Conservation (phyloP, 1,140 invertebrate species). For the Aradophagus sp. region DNA sequence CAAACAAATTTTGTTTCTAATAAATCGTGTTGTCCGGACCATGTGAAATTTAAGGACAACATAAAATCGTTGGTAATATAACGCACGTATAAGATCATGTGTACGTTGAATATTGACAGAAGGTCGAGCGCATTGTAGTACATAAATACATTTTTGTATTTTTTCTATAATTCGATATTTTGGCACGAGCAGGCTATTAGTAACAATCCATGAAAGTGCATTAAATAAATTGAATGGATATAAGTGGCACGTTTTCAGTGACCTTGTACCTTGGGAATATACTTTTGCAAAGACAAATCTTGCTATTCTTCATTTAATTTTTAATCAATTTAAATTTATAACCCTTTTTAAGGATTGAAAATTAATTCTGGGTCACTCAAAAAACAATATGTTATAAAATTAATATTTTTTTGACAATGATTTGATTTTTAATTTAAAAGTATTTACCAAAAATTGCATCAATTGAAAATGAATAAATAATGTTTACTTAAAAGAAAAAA, state of each 20-base stretch:
- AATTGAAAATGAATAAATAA: too few species aligned
- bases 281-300: too few species aligned
- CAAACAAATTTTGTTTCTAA: conserved; percentile 71
- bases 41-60: conserved; percentile 52
- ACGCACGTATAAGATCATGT: conserved; percentile 35
- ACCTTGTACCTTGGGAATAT: too few species aligned
- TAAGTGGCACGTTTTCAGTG: conserved; percentile 25
- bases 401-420: too few species aligned
- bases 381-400: too few species aligned
- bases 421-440: too few species aligned
- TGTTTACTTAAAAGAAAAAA: too few species aligned
- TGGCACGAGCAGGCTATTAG: conserved; percentile 10
- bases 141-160: conserved; percentile 8
- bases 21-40: conserved; percentile 52
- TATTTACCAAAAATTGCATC: too few species aligned
- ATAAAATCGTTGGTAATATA: conserved; percentile 57
- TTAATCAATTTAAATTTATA: too few species aligned
- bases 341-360: too few species aligned
- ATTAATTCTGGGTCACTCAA: too few species aligned
- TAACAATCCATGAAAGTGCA: conserved; percentile 30
- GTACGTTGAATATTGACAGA: conserved; percentile 43
- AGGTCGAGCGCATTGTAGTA: conserved; percentile 22
- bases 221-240: conserved; percentile 17
- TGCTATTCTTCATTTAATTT: too few species aligned
- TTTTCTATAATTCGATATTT: conserved; percentile 41